Evolutionary conservation across 2,888 invertebrate genomes (phyloP), one percentile per base, ranked within the genome.

Genomic region (Dryomyza anilis): DNA sequence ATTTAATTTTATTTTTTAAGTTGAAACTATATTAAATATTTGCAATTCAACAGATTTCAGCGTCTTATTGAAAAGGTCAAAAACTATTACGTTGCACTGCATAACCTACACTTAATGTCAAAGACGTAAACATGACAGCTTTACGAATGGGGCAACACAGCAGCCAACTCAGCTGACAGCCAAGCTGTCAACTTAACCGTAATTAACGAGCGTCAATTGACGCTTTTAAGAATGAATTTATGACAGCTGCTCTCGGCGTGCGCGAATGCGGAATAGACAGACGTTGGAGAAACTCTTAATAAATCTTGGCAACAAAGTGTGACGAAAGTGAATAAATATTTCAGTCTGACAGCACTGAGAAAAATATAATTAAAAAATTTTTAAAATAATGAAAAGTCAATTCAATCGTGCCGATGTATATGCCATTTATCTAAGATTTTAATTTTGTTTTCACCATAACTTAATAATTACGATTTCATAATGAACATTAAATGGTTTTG

Each of bases 131-230:
- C 29, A 58, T 58, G 58, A 58, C 46, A 67, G 55, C 14, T n/a
- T 5, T 29, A 27, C 8, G 14, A n/a, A 19, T 30, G 29, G 27
- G 29, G 53, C 27, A 50, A 50, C 6, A 27, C 45, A 64, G 36
- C 53, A 30, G 45, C 56, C 59, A 7, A 55, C 50, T 21, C 59
- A 33, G n/a, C 46, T 58, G 21, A 55, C 64, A 36, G 45, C 53
- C 48, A 67, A 66, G 65, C 65, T 67, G 69, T 66, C 68, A 67
- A 64, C 69, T 67, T 67, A 60, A 65, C 65, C 60, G 64, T 66
- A 68, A 69, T 69, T 69, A 70, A 69, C 66, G 69, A 67, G 64
- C 64, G 65, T 58, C 67, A 55, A 65, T 63, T 55, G 60, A 60
- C 63, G 63, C 59, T 67, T 69, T 68, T 68, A 66, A 65, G 67